phyloP scores from a whole-genome alignment of 2,797 vertebrate genomes.

The Microtus agrestis region DNA sequence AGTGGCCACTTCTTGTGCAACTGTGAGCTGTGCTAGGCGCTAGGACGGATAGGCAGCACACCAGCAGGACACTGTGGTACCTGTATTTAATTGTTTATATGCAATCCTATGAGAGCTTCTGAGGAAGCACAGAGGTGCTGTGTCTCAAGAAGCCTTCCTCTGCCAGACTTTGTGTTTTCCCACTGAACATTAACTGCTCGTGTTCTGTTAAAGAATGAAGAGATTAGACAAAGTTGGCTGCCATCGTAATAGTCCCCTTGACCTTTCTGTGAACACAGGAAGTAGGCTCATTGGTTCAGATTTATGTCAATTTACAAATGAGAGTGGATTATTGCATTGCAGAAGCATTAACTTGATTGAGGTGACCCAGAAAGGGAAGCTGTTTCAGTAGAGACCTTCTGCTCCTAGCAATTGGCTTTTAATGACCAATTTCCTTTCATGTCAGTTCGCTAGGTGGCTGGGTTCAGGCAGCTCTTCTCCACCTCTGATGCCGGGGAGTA shows the following conservation, averaged over 20 bases:
- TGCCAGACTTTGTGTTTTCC: conserved; percentile 71
- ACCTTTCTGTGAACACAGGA: conserved; percentile 81
- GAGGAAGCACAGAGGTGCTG: background rate
- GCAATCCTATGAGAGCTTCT: background rate
- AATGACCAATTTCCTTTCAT: conserved; percentile 81
- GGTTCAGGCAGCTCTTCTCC: background rate
- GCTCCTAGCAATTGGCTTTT: conserved; percentile 75
- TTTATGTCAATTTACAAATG: conserved; percentile 81
- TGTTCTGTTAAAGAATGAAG: conserved; percentile 71
- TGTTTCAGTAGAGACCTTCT: conserved; percentile 65
- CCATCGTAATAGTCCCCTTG: conserved; percentile 69
- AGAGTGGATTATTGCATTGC: conserved; percentile 69
- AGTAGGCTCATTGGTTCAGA: conserved; percentile 79
- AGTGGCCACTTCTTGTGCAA: background rate
- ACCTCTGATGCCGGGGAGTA: background rate
- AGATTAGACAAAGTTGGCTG: conserved; percentile 81
- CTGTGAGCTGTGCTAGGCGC: background rate
- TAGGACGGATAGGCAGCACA: background rate
- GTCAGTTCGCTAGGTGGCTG: conserved; percentile 67
- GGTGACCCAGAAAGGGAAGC: conserved; percentile 74
- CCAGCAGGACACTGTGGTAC: background rate
- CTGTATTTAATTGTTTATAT: background rate
- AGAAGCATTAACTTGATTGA: conserved; percentile 81
- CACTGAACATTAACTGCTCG: conserved; percentile 68
- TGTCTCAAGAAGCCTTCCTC: conserved; percentile 49